A percentile compares a stretch with the other conserved stretches of the same genome.
phyloP scores from a whole-genome alignment of 2,888 invertebrate genomes.

The Busseola fusca region DNA sequence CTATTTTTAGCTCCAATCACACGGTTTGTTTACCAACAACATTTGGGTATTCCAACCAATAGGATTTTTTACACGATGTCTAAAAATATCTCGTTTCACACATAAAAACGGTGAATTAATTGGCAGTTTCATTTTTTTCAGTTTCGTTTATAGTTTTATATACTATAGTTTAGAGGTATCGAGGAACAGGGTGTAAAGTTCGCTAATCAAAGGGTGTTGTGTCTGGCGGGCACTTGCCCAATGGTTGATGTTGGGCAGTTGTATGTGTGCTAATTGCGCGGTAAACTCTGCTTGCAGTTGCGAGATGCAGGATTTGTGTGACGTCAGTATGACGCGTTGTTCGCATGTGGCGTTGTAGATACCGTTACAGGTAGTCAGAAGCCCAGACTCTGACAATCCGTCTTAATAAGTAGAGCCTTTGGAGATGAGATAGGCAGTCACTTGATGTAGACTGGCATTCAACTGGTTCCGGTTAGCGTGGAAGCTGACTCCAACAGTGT shows the following conservation, averaged over 20 bases:
- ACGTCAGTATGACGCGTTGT: too few species aligned
- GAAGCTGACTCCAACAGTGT: neutral
- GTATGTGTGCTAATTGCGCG: too few species aligned
- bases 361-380: neutral
- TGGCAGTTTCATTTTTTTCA: neutral
- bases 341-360: too few species aligned
- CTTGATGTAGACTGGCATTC: neutral
- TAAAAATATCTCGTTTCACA: slow-evolving; percentile 23
- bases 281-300: too few species aligned
- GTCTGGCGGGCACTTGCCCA: too few species aligned
- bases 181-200: too few species aligned
- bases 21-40: slow-evolving; percentile 15
- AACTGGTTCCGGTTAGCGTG: neutral
- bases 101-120: slow-evolving; percentile 23
- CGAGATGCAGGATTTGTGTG: too few species aligned
- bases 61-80: slow-evolving; percentile 13
- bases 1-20: slow-evolving; percentile 4
- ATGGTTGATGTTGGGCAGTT: too few species aligned
- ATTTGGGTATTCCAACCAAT: slow-evolving; percentile 26
- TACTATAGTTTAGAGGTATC: too few species aligned
- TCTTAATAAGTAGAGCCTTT: neutral
- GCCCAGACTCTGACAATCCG: neutral
- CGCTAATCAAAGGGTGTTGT: too few species aligned
- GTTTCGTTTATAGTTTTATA: too few species aligned
- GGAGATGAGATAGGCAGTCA: neutral